These are phyloP conservation scores for Diarsia mendica DNA, from an alignment of 2,888 invertebrate species.

Conservation along the genomic window DNA sequence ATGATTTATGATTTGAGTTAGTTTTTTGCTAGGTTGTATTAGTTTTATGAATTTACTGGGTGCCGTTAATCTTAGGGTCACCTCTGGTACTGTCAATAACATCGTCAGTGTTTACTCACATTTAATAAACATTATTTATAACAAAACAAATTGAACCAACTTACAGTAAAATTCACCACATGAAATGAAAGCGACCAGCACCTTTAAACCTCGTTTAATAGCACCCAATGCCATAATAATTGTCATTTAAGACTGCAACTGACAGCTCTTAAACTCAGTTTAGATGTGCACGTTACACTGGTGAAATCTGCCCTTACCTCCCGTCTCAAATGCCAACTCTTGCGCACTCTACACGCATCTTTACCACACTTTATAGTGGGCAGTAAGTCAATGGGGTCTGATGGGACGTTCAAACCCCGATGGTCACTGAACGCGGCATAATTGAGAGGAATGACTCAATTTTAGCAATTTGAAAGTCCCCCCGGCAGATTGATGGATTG, in stretches of 20 bases:
- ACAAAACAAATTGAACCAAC: neutral
- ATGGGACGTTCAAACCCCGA: conserved; percentile 64
- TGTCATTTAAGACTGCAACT: neutral
- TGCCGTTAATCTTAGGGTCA: conserved; percentile 11
- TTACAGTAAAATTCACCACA: neutral
- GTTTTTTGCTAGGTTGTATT: conserved; percentile 48
- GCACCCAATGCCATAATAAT: neutral
- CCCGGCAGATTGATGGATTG: conserved; percentile 76
- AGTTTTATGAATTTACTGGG: conserved; percentile 33
- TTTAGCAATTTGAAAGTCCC: conserved; percentile 71
- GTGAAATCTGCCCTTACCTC: neutral
- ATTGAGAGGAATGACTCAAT: conserved; percentile 78
- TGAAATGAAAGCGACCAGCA: neutral
- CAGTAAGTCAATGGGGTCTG: conserved; percentile 66
- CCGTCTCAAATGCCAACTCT: conserved; percentile 5
- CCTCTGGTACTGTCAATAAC: conserved; percentile 3
- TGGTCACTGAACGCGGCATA: conserved; percentile 64
- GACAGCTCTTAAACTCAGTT: neutral
- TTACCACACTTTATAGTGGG: conserved; percentile 50
- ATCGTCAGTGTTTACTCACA: neutral
- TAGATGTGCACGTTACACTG: neutral
- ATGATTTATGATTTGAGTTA: conserved; percentile 55
- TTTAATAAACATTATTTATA: neutral
- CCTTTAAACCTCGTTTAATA: neutral
- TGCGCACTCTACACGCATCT: conserved; percentile 36